A percentile compares a stretch with the other conserved stretches of the same genome.
phyloP scores from a whole-genome alignment of 1,140 invertebrate genomes.

The Drosophila willistoni region DNA sequence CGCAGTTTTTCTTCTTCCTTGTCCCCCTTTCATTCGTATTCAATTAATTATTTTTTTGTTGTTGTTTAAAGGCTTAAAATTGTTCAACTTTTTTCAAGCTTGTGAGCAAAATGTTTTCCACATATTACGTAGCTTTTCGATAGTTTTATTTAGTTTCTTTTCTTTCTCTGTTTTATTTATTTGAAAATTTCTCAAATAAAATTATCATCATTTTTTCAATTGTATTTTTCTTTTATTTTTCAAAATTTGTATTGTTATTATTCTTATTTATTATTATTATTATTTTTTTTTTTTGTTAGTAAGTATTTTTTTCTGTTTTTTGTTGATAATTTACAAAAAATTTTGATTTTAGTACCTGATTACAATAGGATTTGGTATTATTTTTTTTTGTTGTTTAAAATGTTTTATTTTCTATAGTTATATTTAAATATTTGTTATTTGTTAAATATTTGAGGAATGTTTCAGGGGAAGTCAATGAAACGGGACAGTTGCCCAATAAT shows the following conservation, averaged over 20 bases:
- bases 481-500: constrained; percentile 60
- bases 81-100: constrained; percentile 8
- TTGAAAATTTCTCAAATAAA: constrained; percentile 11
- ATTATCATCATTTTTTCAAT: neutral
- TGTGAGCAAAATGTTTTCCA: constrained; percentile 8
- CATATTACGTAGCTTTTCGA: constrained; percentile 9
- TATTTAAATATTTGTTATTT: constrained; percentile 29
- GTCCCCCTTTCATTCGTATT: neutral
- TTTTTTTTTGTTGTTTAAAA: constrained; percentile 36
- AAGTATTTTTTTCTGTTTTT: constrained; percentile 23
- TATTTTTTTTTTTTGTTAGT: neutral
- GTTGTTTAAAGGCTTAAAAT: constrained; percentile 9
- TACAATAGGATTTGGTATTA: constrained; percentile 55
- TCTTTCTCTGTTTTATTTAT: neutral
- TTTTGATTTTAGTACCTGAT: constrained; percentile 80
- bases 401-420: constrained; percentile 29
- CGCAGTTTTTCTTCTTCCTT: neutral
- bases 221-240: constrained; percentile 16
- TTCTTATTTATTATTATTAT: neutral
- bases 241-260: neutral
- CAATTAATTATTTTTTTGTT: neutral
- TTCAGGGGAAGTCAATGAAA: constrained; percentile 12
- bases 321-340: constrained; percentile 43
- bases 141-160: neutral
- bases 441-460: neutral